Evolutionary conservation across 1,140 invertebrate genomes (phyloP).

Genomic region (Metaphire vulgaris): DNA sequence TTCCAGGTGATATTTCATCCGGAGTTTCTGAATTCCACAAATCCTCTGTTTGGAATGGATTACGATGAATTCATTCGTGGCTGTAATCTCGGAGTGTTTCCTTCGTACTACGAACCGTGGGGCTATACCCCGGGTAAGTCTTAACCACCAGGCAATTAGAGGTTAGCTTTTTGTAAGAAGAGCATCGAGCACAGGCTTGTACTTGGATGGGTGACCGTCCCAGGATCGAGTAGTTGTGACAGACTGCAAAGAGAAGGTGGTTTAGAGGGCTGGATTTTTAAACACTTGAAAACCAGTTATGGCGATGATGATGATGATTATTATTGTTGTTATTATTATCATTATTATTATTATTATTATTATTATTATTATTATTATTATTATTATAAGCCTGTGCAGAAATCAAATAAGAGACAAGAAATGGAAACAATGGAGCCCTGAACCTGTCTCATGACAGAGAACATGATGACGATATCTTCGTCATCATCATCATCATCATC

Average conservation of each 20-base stretch:
- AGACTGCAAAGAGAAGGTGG: no score
- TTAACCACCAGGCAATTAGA: not conserved
- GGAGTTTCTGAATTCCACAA: conserved; percentile 95
- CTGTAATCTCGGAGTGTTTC: conserved; percentile 97
- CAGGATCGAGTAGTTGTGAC: not conserved
- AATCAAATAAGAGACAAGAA: not conserved
- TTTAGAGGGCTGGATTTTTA: not conserved
- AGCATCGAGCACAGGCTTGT: no score
- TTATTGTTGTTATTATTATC: no score
- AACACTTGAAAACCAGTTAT: no score
- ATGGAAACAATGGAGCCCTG: not conserved
- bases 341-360: no score
- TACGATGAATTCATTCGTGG: conserved; percentile 99
- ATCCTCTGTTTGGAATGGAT: conserved; percentile 93
- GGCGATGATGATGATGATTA: no score
- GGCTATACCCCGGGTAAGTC: conserved; percentile 81
- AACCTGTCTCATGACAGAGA: not conserved
- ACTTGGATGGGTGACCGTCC: no score
- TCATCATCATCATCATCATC: not conserved
- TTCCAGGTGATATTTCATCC: conserved; percentile 92
- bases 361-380: no score
- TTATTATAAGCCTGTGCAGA: not conserved
- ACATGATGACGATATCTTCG: not conserved
- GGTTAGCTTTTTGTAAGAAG: not conserved
- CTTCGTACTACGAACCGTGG: conserved; percentile 99